Base-by-base conservation (phyloP, 2,113 vertebrate species). In the Gasterosteus nipponicus region DNA sequence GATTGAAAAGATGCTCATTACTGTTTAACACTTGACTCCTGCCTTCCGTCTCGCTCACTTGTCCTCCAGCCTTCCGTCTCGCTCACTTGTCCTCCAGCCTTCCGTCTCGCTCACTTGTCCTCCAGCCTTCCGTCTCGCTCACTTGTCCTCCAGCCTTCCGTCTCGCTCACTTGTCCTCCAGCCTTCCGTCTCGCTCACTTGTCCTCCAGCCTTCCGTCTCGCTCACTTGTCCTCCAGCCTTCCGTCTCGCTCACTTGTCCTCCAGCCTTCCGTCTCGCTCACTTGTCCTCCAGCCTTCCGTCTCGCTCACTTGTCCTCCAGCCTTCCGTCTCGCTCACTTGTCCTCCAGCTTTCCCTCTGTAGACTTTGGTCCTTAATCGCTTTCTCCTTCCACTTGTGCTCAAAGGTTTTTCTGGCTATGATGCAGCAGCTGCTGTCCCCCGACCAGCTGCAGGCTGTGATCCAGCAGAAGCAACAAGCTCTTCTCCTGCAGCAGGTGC, bases 401-500 rank as follows among this genome's bases (percentile, higher is more conserved):
- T 47, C 62, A 67, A 85, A 98, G 97, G 94, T 96, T 84, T 95
- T 96, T 53, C 93, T 96, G 94, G 95, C 97, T 84, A 96, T 97
- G 96, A 97, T 97, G 94, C 96, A 97, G 91, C 96, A 96, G 87
- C 94, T 97, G 78, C 93, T 98, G 83, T 95, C 96, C 77, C 95
- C 95, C 0, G 95, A 94, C 90, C 97, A 98, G 89, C 95, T 98
- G 69, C 97, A 98, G 90, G 95, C 95, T 77, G 95, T 98, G 86
- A 95, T 98, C 69, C 90, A 89, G 4, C 96, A 98, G 77, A 96
- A 98, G 86, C 97, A 98, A 84, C 96, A 97, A 89, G 95, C 95
- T 1, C 95, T 98, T 76, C 95, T 97, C 91, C 93, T 98, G 77
- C 97, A 98, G 92, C 97, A 98, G 96, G 97, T 98, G 96, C 38